Percentiles rank a stretch among this genome's conserved stretches.
phyloP scores from a whole-genome alignment of 2,888 invertebrate species.

The Agrilus cyanescens region DNA sequence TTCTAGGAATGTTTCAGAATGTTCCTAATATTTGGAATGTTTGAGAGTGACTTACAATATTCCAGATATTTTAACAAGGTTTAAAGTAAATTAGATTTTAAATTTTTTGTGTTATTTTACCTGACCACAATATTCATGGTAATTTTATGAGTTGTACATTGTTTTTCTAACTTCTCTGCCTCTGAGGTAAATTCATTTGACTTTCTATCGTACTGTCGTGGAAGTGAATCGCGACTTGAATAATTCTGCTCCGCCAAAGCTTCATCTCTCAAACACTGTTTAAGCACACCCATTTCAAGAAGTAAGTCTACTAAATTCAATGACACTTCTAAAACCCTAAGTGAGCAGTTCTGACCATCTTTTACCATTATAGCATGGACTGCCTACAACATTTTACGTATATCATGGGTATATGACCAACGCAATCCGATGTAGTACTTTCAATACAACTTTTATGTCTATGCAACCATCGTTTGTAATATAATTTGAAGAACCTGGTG shows the following conservation, averaged over 20 bases:
- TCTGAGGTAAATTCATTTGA: slow-evolving; percentile 28
- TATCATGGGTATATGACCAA: slow-evolving; percentile 4
- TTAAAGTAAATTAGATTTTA: slow-evolving; percentile 1
- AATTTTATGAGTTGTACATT: slow-evolving; percentile 54
- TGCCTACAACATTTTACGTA: slow-evolving; percentile 46
- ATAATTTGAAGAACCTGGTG: slow-evolving; percentile 78
- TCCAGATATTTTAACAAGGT: not conserved
- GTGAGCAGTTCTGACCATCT: slow-evolving; percentile 71
- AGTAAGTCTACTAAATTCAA: slow-evolving; percentile 84
- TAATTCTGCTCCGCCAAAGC: slow-evolving; percentile 26
- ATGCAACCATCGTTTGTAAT: slow-evolving; percentile 93
- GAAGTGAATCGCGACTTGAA: slow-evolving; percentile 10
- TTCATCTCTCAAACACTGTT: slow-evolving; percentile 42
- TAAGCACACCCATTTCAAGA: slow-evolving; percentile 79
- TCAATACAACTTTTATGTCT: slow-evolving; percentile 76
- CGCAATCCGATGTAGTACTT: slow-evolving; percentile 39
- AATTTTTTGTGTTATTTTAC: slow-evolving; percentile 26
- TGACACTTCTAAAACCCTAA: slow-evolving; percentile 85
- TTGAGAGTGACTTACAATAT: no score
- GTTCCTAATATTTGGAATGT: no score
- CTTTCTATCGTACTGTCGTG: slow-evolving; percentile 23
- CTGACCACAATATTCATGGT: slow-evolving; percentile 59
- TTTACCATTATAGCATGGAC: slow-evolving; percentile 77
- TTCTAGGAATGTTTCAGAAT: no score
- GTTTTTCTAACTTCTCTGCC: slow-evolving; percentile 38